Base-by-base conservation (phyloP, 2,797 vertebrate species). In the Notolepis coatsorum region DNA sequence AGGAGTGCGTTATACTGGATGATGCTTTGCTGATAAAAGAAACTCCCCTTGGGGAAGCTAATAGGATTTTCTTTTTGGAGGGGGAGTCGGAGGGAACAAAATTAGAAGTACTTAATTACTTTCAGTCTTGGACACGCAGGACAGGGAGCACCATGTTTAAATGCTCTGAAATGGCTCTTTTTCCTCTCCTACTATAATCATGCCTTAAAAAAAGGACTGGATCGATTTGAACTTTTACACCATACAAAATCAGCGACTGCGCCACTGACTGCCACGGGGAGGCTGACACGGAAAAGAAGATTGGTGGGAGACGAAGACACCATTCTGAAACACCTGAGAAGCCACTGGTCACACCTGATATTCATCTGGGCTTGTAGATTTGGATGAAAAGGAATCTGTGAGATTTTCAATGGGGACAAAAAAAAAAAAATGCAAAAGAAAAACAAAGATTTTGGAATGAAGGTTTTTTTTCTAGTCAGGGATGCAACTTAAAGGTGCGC, bases 291-390 rank as follows among this genome's bases (percentile, higher is more conserved):
- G 62, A 28, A 65, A 38, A 30, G n/a, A 56, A 10, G 31, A 39
- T 53, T 20, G 24, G 54, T 60, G 43, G 28, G 13, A 28, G 45
- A 79, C 55, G 59, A 37, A 68, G 45, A 80, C 20, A 60, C 48
- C 45, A 55, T 68, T 58, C 33, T 43, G n/a, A 45, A 74, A 58
- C 72, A 77, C 81, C 82, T 82, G 81, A 80, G 72, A 79, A 71
- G 70, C 28, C 50, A 57, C 20, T n/a, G 17, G 9, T 45, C 23
- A 27, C 28, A 71, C 65, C 75, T 73, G 75, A 80, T 75, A 65
- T 71, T 67, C 28, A 72, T 41, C 41, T 57, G 66, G 51, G 46
- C 50, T 75, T 71, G 61, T 48, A 47, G 35, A 38, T 51, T 66
- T 70, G 31, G 17, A 56, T 62, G 4, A 48, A 42, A 46, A 52